Percentiles rank a stretch among this genome's conserved stretches.
phyloP scores from a whole-genome alignment of 2,113 vertebrate genomes.

The Ceuthmochares aereus region DNA sequence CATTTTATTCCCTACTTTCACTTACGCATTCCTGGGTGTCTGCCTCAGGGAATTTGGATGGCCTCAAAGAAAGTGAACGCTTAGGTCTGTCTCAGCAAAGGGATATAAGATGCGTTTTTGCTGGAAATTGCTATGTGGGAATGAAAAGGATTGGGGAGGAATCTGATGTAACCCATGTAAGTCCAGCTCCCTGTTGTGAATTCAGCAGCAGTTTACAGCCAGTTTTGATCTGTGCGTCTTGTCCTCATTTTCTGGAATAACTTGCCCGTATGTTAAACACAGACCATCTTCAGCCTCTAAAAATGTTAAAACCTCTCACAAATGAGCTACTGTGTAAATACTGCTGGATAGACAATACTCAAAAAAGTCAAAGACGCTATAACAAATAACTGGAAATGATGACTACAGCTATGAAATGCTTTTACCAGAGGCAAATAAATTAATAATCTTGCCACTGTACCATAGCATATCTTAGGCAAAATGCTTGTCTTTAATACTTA shows the following conservation, averaged over 20 bases:
- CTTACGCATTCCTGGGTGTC: constrained; percentile 1
- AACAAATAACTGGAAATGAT: constrained; percentile 8
- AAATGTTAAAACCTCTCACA: background rate
- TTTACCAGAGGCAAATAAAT: constrained; percentile 23
- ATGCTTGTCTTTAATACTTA: background rate
- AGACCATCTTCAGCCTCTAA: background rate
- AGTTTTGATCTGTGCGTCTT: background rate
- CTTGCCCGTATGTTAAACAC: constrained; percentile 14
- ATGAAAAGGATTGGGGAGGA: constrained; percentile 4
- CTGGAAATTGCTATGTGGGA: constrained; percentile 10
- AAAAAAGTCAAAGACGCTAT: background rate
- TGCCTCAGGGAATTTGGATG: background rate
- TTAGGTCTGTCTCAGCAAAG: constrained; percentile 5
- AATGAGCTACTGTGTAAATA: constrained; percentile 31
- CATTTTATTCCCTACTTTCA: background rate
- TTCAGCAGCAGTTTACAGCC: constrained; percentile 5
- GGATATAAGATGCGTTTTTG: constrained; percentile 6
- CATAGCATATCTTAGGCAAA: background rate
- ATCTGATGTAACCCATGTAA: constrained; percentile 2
- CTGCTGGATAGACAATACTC: background rate
- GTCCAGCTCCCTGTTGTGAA: constrained; percentile 3
- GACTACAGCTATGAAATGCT: background rate
- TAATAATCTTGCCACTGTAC: background rate
- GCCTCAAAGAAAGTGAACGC: background rate
- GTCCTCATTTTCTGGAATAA: constrained; percentile 15